phyloP scores from a whole-genome alignment of 2,797 vertebrate species.

The Tragopan temminckii region DNA sequence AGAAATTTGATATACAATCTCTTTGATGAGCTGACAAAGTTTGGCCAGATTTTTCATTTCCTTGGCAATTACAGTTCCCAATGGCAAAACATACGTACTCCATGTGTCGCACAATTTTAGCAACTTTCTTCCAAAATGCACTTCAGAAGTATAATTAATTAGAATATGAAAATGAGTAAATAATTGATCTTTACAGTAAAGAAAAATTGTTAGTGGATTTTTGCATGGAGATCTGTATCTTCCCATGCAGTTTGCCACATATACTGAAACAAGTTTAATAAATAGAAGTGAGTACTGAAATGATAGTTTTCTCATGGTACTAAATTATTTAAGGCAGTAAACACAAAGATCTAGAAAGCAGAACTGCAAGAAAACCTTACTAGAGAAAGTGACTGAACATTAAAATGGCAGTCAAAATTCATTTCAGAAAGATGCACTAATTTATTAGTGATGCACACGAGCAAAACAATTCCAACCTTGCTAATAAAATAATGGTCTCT shows the following conservation, averaged over 20 bases:
- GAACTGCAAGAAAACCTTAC: not conserved
- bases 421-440: constrained; percentile 24
- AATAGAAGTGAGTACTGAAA: not conserved
- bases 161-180: accelerated
- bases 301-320: not conserved
- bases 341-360: not conserved
- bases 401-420: constrained; percentile 48
- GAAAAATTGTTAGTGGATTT: not conserved
- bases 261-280: not conserved
- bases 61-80: not conserved
- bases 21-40: not conserved
- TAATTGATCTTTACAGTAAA: not conserved
- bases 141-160: not conserved
- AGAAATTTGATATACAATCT: not conserved
- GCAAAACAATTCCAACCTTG: constrained; percentile 19
- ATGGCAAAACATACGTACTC: not conserved
- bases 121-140: not conserved
- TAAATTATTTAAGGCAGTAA: constrained; percentile 23
- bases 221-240: accelerated
- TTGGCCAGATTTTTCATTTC: not conserved
- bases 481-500: constrained; percentile 24
- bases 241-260: not conserved
- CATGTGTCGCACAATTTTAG: not conserved
- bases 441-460: constrained; percentile 17
- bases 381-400: constrained; percentile 25